Conservation (phyloP, 1,140 invertebrate species). For the Pseudomyrmex sp. region DNA sequence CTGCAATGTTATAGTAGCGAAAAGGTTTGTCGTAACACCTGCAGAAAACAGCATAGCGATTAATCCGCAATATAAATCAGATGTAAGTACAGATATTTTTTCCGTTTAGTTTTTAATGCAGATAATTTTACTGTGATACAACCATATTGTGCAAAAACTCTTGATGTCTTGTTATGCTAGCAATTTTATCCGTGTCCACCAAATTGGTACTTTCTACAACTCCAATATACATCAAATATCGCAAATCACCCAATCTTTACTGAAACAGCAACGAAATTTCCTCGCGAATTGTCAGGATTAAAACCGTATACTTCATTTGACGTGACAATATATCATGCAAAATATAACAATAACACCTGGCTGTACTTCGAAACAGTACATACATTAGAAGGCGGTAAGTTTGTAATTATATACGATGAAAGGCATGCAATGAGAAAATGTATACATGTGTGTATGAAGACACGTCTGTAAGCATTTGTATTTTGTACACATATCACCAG, state of each 20-base stretch:
- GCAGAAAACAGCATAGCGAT: slow-evolving; percentile 45
- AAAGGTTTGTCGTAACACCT: neutral
- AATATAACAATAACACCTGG: neutral
- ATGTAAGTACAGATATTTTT: slow-evolving; percentile 14
- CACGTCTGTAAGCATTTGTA: neutral
- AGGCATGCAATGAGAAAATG: too few relatives aligned
- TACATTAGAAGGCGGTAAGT: slow-evolving; percentile 64
- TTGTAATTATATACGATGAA: neutral
- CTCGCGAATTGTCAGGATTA: slow-evolving; percentile 24
- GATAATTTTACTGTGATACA: neutral
- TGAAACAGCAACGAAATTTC: neutral
- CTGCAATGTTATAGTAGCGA: neutral
- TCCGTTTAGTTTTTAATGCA: neutral
- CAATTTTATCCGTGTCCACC: slow-evolving; percentile 56
- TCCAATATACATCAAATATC: neutral
- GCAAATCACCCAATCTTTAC: neutral
- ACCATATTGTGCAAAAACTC: neutral
- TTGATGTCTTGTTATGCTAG: slow-evolving; percentile 5
- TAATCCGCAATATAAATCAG: neutral
- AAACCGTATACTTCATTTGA: slow-evolving; percentile 35
- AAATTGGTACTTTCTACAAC: slow-evolving; percentile 48
- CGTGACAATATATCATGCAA: slow-evolving; percentile 20
- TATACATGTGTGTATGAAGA: neutral
- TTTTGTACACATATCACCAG: slow-evolving; percentile 42
- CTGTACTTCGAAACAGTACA: slow-evolving; percentile 16